Base-by-base conservation (phyloP, 2,888 invertebrate genomes). In the Coecobrya sp. region DNA sequence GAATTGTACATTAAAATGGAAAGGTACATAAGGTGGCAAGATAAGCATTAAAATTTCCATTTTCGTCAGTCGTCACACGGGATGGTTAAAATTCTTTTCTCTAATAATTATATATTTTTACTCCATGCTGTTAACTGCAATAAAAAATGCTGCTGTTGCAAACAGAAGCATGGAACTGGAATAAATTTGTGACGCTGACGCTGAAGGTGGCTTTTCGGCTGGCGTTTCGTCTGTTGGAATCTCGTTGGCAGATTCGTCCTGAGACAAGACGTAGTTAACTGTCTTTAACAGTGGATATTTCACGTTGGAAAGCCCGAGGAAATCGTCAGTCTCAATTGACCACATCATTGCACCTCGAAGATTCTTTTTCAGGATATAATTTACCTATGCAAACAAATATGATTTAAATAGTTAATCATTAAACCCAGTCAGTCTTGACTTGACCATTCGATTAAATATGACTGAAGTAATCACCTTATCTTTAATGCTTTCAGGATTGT, bases 401-500 rank as follows among this genome's bases (percentile, higher is more conserved):
- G 27, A 55, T 55, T 55, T 5, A n/a, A n/a, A n/a, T n/a, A n/a
- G n/a, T n/a, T n/a, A n/a, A n/a, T 7, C 36, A 22, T 84, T 62
- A 30, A 0, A 11, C 36, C n/a, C n/a, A n/a, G n/a, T n/a, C n/a
- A n/a, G n/a, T n/a, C n/a, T n/a, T n/a, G n/a, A n/a, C n/a, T 65
- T 10, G 27, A 7, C 11, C 10, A 0, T 62, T 62, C 22, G 8
- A 7, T 62, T 62, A 62, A 62, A 22, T 5, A 27, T 8, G n/a
- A n/a, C n/a, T n/a, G n/a, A 16, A 25, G 16, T 36, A 62, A 11
- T 16, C 27, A 98, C 97, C 96, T 98, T 98, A 62, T 97, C 96
- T 27, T 96, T 96, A 73, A 98, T 97, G 16, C 98, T 98, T 27
- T 97, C 96, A 0, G 97, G 96, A 95, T 98, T 97, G 95, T 98